These are phyloP conservation scores for Scolopax bukidnonensis DNA, from an alignment of 2,797 vertebrate species.

Conservation along the genomic window DNA sequence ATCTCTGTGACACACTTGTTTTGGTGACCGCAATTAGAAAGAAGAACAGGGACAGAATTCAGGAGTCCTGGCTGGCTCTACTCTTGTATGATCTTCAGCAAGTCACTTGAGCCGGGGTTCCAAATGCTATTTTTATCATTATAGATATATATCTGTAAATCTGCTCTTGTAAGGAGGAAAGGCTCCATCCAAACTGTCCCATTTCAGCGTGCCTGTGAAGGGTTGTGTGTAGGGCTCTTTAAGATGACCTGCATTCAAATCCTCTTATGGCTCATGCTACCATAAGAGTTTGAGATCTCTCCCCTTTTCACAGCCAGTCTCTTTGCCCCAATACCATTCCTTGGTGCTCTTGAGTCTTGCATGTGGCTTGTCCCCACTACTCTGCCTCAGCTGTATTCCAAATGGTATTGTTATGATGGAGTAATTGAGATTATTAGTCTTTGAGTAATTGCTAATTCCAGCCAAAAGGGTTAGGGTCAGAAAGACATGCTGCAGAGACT, in stretches of 20 bases:
- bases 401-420: neutral
- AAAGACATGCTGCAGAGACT: neutral
- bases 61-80: neutral
- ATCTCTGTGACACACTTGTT: neutral
- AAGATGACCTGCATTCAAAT: neutral
- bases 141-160: neutral
- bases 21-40: neutral
- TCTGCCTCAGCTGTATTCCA: neutral
- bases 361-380: rapidly evolving
- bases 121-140: neutral
- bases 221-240: neutral
- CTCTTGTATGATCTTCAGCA: neutral
- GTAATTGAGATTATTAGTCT: neutral
- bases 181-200: neutral
- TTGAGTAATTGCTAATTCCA: conserved; percentile 11
- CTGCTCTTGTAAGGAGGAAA: neutral
- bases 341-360: neutral
- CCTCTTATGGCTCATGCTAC: neutral
- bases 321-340: neutral
- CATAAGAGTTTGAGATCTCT: neutral
- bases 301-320: neutral
- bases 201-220: neutral
- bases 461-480: conserved; percentile 6
- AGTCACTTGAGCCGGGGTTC: neutral
- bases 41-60: neutral